Conservation (phyloP, 2,888 invertebrate species). For the Panopea generosa region DNA sequence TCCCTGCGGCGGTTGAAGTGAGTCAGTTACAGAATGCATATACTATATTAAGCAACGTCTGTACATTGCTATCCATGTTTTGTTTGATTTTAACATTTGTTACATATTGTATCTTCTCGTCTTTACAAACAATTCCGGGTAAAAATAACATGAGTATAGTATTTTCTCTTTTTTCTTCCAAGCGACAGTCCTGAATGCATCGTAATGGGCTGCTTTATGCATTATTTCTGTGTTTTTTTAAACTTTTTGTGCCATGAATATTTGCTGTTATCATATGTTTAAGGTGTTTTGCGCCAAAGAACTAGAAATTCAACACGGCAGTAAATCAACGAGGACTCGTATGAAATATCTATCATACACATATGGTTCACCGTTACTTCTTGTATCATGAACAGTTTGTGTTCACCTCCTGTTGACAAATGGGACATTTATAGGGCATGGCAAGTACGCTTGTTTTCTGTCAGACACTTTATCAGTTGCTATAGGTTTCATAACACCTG, state of each 20-base stretch:
- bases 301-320: not conserved
- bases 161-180: slow-evolving; percentile 31
- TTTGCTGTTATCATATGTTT: slow-evolving; percentile 65
- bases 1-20: too few species aligned
- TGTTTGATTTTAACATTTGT: slow-evolving; percentile 53
- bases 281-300: slow-evolving; percentile 31
- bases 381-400: slow-evolving; percentile 20
- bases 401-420: slow-evolving; percentile 6
- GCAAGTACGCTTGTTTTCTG: slow-evolving; percentile 45
- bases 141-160: slow-evolving; percentile 63
- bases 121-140: slow-evolving; percentile 59
- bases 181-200: slow-evolving; percentile 19
- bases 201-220: slow-evolving; percentile 42
- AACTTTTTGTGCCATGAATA: slow-evolving; percentile 56
- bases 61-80: slow-evolving; percentile 39
- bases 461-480: slow-evolving; percentile 16
- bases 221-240: slow-evolving; percentile 64
- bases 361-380: slow-evolving; percentile 21
- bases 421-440: slow-evolving; percentile 43
- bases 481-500: slow-evolving; percentile 65
- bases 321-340: too few species aligned
- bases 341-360: slow-evolving; percentile 16
- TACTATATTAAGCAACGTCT: slow-evolving; percentile 20
- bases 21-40: too few species aligned
- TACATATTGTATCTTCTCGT: slow-evolving; percentile 56